Conservation (phyloP, 2,113 vertebrate genomes). For the Monarcha castaneiventris region DNA sequence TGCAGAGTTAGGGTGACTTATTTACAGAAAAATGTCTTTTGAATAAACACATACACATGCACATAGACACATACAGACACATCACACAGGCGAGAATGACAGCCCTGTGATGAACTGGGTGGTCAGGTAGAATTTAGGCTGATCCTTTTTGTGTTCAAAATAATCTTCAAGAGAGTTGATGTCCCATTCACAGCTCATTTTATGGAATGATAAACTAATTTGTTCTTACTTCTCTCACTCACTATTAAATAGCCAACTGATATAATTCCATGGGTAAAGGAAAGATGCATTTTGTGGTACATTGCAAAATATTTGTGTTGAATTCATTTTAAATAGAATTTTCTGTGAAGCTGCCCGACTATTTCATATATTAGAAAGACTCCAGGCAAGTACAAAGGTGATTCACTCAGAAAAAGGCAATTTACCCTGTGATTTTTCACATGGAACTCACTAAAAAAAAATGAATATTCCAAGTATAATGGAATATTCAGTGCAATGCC, state of each 20-base stretch:
- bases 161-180: not conserved
- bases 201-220: not conserved
- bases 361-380: not conserved
- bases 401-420: slow-evolving; percentile 20
- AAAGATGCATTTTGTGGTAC: not conserved
- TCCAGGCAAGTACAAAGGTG: not conserved
- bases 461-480: slow-evolving; percentile 23
- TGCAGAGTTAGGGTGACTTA: not conserved
- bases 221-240: not conserved
- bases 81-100: not conserved
- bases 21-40: not conserved
- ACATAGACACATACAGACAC: accelerated
- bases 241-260: not conserved
- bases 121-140: not conserved
- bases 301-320: not conserved
- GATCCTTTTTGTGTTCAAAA: not conserved
- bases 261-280: not conserved
- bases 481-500: not conserved
- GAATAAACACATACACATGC: not conserved
- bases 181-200: not conserved
- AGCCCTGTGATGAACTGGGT: not conserved
- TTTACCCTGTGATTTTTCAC: slow-evolving; percentile 15
- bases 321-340: not conserved
- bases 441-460: not conserved
- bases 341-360: not conserved